Conservation (phyloP, 2,888 invertebrate genomes). For the Pharmacophagus antenor region DNA sequence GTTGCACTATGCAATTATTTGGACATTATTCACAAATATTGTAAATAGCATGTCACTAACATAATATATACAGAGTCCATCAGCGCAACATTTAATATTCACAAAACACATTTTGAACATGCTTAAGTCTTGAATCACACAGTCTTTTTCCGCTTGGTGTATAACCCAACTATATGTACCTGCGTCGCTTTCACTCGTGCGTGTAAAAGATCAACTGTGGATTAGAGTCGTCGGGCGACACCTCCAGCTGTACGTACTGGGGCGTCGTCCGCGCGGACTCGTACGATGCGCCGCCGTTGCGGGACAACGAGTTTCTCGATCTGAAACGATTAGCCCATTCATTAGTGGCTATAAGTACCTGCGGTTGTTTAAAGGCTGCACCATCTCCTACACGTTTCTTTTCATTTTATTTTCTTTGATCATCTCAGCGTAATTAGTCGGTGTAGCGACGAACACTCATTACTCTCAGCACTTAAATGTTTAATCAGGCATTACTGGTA, state of each 20-base stretch:
- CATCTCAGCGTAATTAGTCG: too few relatives aligned
- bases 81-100: constrained; percentile 19
- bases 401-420: too few relatives aligned
- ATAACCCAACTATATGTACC: neutral
- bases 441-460: too few relatives aligned
- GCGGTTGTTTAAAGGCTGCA: too few relatives aligned
- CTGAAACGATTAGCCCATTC: constrained; percentile 51
- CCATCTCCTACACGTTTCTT: too few relatives aligned
- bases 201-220: constrained; percentile 93
- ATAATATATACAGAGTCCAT: constrained; percentile 25
- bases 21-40: constrained; percentile 28
- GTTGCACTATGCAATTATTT: constrained; percentile 20
- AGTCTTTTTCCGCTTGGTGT: constrained; percentile 17
- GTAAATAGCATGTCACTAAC: constrained; percentile 29
- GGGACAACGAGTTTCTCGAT: constrained; percentile 76
- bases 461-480: too few relatives aligned
- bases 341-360: too few relatives aligned
- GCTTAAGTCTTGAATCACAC: constrained; percentile 1
- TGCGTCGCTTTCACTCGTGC: constrained; percentile 72
- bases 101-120: constrained; percentile 21
- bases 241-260: constrained; percentile 72
- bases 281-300: constrained; percentile 61
- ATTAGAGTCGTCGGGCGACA: constrained; percentile 82
- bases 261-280: constrained; percentile 76
- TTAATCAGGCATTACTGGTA: too few relatives aligned